phyloP scores from a whole-genome alignment of 2,888 invertebrate genomes.

The Ochlodes sylvanus region DNA sequence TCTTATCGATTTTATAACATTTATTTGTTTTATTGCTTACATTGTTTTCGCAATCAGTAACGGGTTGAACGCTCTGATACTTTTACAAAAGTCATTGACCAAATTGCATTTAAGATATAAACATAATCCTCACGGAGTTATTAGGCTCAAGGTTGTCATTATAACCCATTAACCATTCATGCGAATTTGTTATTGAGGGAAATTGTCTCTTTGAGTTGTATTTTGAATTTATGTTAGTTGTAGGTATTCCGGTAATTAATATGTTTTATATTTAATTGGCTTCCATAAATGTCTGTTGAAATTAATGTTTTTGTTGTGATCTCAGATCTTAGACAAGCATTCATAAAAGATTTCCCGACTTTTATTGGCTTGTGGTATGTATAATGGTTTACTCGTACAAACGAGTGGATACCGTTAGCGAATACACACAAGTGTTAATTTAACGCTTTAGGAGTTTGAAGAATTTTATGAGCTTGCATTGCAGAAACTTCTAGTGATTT shows the following conservation, averaged over 20 bases:
- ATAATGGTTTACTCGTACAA: no score
- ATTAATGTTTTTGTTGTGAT: no score
- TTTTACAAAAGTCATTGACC: slow-evolving; percentile 52
- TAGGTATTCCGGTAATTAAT: background rate
- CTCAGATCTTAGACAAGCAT: no score
- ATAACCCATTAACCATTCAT: slow-evolving; percentile 21
- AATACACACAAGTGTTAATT: no score
- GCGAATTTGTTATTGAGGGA: slow-evolving; percentile 23
- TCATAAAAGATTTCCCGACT: no score
- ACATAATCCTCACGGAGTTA: slow-evolving; percentile 43
- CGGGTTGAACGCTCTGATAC: slow-evolving; percentile 49
- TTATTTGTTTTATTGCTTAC: slow-evolving; percentile 43
- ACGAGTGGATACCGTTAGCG: no score
- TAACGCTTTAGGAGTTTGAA: no score
- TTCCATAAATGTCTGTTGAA: no score
- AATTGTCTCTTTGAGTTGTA: background rate
- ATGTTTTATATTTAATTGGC: no score
- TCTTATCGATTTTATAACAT: background rate
- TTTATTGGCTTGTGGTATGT: no score
- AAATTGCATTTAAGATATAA: slow-evolving; percentile 48
- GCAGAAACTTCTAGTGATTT: no score
- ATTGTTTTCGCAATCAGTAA: slow-evolving; percentile 48
- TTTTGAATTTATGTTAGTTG: background rate
- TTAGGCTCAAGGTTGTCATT: slow-evolving; percentile 47
- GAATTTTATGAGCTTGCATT: no score